Evolutionary conservation across 1,140 invertebrate species (phyloP), one percentile per base, ranked within the genome.

Genomic region (Zaprionus nigranus): DNA sequence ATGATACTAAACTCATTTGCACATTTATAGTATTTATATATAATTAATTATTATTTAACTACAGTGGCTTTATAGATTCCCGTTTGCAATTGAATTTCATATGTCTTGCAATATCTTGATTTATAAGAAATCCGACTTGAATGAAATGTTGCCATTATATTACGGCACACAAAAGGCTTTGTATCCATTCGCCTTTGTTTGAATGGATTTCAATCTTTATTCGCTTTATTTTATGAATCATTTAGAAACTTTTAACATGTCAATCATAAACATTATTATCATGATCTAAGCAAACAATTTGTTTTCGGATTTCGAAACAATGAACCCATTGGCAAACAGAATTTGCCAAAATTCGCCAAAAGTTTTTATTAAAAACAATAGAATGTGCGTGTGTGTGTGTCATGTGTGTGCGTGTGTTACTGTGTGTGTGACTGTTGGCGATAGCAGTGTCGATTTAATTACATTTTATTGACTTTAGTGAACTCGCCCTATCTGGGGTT

Each of bases 401-500:
- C 62, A 53, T 46, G 40, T 67, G 26, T n/a, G 13, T 51, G 24
- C 20, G 20, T 26, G 24, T 26, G 24, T 26, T 26, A 26, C 24
- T 26, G 46, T 73, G 53, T 67, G 28, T 56, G 26, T 54, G 43
- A 38, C 26, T 61, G 22, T 53, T 67, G 53, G 71, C 72, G 84
- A 88, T 88, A 90, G 90, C 78, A 88, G 84, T 84, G 85, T 81
- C 85, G 81, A 85, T 88, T 88, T 88, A 88, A 88, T 88, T 88
- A 88, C 84, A 84, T 85, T 90, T 90, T 88, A 88, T 90, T 85
- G 85, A 88, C 71, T 79, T 64, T 74, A 51, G 13, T 36, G 58
- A 43, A 63, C 40, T 28, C 53, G 28, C 40, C 63, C 61, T 74
- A 64, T 60, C 56, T 59, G 34, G n/a, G 59, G 20, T 69, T 64